These are phyloP conservation scores for Cygnus olor DNA, from an alignment of 2,797 vertebrate species.

Conservation along the genomic window DNA sequence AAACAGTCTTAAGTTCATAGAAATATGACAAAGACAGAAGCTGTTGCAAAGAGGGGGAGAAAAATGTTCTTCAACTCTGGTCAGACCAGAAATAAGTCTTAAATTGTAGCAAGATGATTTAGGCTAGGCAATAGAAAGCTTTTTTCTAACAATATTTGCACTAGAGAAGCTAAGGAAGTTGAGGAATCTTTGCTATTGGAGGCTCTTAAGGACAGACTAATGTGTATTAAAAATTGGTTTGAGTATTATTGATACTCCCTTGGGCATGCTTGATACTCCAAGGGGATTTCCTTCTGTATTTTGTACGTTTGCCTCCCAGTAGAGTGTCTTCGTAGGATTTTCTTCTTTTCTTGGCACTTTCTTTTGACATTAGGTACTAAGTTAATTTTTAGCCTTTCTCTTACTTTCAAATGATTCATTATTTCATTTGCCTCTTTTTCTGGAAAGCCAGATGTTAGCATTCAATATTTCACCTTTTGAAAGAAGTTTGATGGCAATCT, in stretches of 20 bases:
- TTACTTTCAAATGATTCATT: neutral
- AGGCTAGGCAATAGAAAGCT: neutral
- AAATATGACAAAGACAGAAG: neutral
- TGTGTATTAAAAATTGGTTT: neutral
- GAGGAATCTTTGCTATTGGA: neutral
- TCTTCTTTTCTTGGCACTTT: neutral
- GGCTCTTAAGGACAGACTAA: neutral
- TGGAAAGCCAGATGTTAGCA: neutral
- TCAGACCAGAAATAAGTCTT: neutral
- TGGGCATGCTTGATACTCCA: neutral
- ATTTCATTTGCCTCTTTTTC: neutral
- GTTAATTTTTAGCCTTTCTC: neutral
- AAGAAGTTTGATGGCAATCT: neutral
- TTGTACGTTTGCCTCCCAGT: neutral
- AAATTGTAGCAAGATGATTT: neutral
- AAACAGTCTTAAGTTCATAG: neutral
- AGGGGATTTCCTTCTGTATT: neutral
- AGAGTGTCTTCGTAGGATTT: neutral
- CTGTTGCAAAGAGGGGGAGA: neutral
- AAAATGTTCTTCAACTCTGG: neutral
- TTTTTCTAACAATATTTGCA: neutral
- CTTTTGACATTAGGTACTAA: neutral
- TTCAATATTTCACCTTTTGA: neutral
- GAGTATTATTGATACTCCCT: neutral
- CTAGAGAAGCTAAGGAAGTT: neutral